phyloP scores from a whole-genome alignment of 1,140 invertebrate species.

The Caligus rogercresseyi region DNA sequence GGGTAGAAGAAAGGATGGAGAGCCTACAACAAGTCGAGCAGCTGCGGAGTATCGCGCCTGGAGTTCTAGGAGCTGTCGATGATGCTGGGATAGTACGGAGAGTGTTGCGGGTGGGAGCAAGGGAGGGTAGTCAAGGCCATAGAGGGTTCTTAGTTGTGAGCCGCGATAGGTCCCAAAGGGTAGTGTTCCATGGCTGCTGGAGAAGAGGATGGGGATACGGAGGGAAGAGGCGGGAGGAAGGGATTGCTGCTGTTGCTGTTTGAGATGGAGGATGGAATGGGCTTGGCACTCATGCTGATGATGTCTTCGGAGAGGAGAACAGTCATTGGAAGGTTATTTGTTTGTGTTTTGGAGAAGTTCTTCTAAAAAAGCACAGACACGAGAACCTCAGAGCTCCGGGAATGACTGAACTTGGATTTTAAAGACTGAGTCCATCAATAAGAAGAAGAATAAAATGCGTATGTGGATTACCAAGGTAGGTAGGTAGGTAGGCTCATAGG shows the following conservation, averaged over 20 bases:
- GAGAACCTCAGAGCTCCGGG: neutral
- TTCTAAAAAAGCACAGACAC: neutral
- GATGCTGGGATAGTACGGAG: slow-evolving; percentile 5
- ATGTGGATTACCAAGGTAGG: neutral
- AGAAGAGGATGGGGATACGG: neutral
- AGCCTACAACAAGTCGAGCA: neutral
- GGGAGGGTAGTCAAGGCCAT: neutral
- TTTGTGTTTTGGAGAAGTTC: neutral
- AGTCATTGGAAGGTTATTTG: neutral
- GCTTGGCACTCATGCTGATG: neutral
- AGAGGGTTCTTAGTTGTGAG: neutral
- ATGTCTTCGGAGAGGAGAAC: neutral
- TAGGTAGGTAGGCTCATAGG: too few species aligned
- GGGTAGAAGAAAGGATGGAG: neutral
- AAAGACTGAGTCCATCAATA: neutral
- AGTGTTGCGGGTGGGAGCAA: neutral
- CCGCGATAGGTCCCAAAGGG: too few species aligned
- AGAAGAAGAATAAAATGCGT: neutral
- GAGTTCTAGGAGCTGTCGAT: slow-evolving; percentile 12
- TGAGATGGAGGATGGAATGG: neutral
- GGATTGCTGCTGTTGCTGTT: too few species aligned
- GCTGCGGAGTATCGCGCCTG: slow-evolving; percentile 7
- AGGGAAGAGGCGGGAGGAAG: neutral
- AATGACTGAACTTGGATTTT: neutral
- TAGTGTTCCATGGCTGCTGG: too few species aligned